Evolutionary conservation across 2,113 vertebrate genomes (phyloP).

Genomic region (Excalfactoria chinensis): DNA sequence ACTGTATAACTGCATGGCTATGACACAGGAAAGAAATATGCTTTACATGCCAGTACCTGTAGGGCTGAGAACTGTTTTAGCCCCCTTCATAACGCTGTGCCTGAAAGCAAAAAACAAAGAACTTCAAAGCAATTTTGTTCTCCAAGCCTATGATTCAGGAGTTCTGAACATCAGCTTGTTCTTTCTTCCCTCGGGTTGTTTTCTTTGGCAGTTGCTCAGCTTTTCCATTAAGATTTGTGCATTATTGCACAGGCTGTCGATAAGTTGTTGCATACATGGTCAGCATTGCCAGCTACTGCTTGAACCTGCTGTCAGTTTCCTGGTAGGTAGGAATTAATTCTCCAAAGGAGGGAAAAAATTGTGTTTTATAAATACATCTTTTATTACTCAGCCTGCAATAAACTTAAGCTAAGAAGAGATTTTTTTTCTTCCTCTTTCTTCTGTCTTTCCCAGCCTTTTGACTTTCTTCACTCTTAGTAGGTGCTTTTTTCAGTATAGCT

Average conservation of each 20-base stretch:
- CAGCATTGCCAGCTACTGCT: background rate
- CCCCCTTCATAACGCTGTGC: background rate
- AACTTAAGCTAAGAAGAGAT: background rate
- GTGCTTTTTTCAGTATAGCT: background rate
- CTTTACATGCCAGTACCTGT: background rate
- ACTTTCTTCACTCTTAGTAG: background rate
- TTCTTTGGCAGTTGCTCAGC: slow-evolving; percentile 52
- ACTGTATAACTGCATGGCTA: background rate
- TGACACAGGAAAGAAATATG: background rate
- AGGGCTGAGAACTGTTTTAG: background rate
- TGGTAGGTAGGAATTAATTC: slow-evolving; percentile 35
- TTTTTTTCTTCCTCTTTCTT: background rate
- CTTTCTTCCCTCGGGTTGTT: background rate
- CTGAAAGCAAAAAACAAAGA: slow-evolving; percentile 17
- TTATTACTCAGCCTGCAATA: background rate
- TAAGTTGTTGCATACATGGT: background rate
- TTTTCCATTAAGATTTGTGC: slow-evolving; percentile 47
- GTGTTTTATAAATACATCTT: background rate
- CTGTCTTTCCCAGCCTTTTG: background rate
- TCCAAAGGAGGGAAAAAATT: background rate
- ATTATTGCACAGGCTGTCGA: background rate
- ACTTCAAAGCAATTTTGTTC: background rate
- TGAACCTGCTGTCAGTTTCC: slow-evolving; percentile 34
- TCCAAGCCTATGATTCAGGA: background rate
- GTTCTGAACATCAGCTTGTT: background rate